Conservation (phyloP, 2,888 invertebrate genomes). For the Lasioglossum pauxillum region DNA sequence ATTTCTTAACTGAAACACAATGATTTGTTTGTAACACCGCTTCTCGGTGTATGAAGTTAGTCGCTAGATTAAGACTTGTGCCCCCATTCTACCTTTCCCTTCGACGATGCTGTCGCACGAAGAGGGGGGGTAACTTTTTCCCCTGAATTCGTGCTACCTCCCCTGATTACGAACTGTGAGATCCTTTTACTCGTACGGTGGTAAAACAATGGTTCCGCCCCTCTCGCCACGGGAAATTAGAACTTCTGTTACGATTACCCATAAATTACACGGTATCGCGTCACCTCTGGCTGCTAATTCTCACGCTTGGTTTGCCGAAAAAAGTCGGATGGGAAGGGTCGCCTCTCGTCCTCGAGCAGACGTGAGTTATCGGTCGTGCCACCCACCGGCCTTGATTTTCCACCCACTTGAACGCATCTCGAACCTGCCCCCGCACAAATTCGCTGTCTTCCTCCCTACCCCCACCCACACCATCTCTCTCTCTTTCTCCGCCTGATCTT, state of each 20-base stretch:
- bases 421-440: conserved; percentile 57
- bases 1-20: not conserved
- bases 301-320: conserved; percentile 52
- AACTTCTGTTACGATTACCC: conserved; percentile 45
- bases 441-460: conserved; percentile 17
- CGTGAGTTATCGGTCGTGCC: conserved; percentile 43
- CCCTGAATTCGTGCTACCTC: too few relatives aligned
- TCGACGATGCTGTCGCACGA: too few relatives aligned
- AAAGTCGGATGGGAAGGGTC: conserved; percentile 21
- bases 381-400: conserved; percentile 58
- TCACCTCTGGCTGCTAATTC: conserved; percentile 44
- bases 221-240: conserved; percentile 24
- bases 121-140: too few relatives aligned
- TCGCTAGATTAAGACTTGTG: too few relatives aligned
- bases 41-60: too few relatives aligned
- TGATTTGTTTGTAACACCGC: not conserved
- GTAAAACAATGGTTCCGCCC: not conserved
- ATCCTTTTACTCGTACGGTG: not conserved
- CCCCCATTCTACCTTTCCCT: too few relatives aligned
- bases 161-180: not conserved
- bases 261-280: conserved; percentile 46
- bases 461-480: not conserved
- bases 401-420: conserved; percentile 55
- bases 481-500: conserved; percentile 43
- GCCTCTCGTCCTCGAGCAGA: conserved; percentile 27